These are phyloP conservation scores for Epinotia bilunana DNA, from an alignment of 2,888 invertebrate genomes.

Conservation along the genomic window DNA sequence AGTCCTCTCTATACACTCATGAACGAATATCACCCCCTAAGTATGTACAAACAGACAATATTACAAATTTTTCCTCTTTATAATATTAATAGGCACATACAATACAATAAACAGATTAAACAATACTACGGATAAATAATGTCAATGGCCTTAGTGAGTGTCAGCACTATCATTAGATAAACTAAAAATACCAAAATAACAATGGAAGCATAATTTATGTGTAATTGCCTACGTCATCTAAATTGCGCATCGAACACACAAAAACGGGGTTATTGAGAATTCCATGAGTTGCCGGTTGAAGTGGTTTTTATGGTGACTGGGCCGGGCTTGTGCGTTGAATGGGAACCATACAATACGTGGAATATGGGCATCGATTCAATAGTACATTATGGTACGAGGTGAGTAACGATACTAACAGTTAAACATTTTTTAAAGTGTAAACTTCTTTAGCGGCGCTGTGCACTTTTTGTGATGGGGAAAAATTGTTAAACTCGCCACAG, in stretches of 20 bases:
- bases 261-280: conserved; percentile 8
- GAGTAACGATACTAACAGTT: conserved; percentile 1
- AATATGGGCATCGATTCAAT: conserved; percentile 15
- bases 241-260: background rate
- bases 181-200: background rate
- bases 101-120: too few relatives aligned
- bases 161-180: background rate
- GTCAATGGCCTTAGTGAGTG: background rate
- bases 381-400: background rate
- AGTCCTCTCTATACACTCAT: too few relatives aligned
- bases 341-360: conserved; percentile 3
- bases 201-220: background rate
- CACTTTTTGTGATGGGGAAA: too few relatives aligned
- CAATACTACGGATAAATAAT: background rate
- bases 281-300: conserved; percentile 5
- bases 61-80: too few relatives aligned
- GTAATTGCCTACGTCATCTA: background rate
- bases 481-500: too few relatives aligned
- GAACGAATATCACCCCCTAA: too few relatives aligned
- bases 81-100: too few relatives aligned
- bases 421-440: too few relatives aligned
- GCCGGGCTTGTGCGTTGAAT: conserved; percentile 8
- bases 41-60: too few relatives aligned
- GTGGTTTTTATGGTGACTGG: background rate
- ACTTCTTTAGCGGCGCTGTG: too few relatives aligned